Evolutionary conservation across 2,888 invertebrate species (phyloP), one percentile per base, ranked within the genome.

Genomic region (Slavum lentiscoides): DNA sequence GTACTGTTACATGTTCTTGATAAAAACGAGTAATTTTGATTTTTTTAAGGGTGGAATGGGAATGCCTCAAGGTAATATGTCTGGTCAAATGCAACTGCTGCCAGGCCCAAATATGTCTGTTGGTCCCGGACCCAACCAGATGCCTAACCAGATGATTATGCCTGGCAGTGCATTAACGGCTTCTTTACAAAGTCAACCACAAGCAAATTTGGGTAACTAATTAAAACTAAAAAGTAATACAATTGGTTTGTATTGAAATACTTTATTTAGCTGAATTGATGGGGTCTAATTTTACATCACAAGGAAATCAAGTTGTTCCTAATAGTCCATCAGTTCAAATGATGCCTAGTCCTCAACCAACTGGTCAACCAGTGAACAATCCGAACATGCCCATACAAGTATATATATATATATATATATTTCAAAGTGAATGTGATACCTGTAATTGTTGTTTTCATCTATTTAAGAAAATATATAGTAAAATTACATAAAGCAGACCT

Each of bases 361-460:
- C 64, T 43, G 80, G 64, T 13, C 80, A 72, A 80, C 53, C 80
- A 17, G 80, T 70, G 8, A 80, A 64, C 19, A 80, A 72, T 64
- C 30, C 80, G 15, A 80, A 80, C 15, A 72, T 80, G 55, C 64
- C 80, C 7, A 62, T 80, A 64, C 80, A 80, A n/a, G 80, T 80
- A 64, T 30, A 30, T 30, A 30, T 30, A 77, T 59, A 68, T 61
- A 4, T 39, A 23, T 61, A 49, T 49, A 49, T 49, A 11, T 49
- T 13, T 49, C 1, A 11, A 49, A 49, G 3, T 11, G 15, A 3
- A 13, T 49, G 9, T 49, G 43, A 43, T 43, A 43, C 43, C 49
- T 13, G 11, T 13, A 11, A 13, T 49, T 49, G 49, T 49, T 11
- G 11, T 43, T 43, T 49, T 11, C 11, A 13, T 49, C 15, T 13